phyloP scores from a whole-genome alignment of 2,113 vertebrate species.

The Herpailurus yagouaroundi region DNA sequence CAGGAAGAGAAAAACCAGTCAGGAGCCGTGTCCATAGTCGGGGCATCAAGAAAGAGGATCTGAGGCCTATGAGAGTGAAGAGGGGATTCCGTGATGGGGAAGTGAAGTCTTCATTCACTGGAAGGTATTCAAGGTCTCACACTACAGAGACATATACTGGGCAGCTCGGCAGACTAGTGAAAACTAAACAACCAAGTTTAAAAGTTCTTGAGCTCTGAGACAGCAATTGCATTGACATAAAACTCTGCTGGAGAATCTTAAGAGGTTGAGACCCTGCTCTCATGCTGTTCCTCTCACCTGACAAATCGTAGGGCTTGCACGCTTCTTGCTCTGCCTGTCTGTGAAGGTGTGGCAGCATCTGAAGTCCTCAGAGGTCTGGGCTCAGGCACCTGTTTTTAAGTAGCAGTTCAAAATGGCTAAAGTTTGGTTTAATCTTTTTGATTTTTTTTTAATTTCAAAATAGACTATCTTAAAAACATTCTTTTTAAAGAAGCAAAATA shows the following conservation, averaged over 20 bases:
- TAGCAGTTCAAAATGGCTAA: neutral
- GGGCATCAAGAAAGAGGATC: neutral
- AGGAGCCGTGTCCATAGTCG: neutral
- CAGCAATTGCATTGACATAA: neutral
- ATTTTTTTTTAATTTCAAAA: conserved; percentile 13
- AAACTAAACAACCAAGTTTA: neutral
- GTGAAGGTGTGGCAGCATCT: neutral
- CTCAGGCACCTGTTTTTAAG: neutral
- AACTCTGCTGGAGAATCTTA: neutral
- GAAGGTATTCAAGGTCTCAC: neutral
- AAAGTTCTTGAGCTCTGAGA: neutral
- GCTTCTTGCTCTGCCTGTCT: neutral
- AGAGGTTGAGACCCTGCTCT: neutral
- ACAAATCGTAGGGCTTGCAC: neutral
- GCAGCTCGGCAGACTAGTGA: neutral
- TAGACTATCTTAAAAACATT: neutral
- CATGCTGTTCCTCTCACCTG: neutral
- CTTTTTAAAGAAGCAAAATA: conserved; percentile 49
- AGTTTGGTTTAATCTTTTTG: conserved; percentile 16
- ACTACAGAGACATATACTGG: neutral
- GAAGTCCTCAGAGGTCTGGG: neutral
- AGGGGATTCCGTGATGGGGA: neutral
- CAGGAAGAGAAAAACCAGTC: neutral
- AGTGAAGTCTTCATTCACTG: neutral
- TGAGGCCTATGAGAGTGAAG: neutral